These are phyloP conservation scores for Brotula barbata DNA, from an alignment of 2,797 vertebrate genomes.

Conservation along the genomic window DNA sequence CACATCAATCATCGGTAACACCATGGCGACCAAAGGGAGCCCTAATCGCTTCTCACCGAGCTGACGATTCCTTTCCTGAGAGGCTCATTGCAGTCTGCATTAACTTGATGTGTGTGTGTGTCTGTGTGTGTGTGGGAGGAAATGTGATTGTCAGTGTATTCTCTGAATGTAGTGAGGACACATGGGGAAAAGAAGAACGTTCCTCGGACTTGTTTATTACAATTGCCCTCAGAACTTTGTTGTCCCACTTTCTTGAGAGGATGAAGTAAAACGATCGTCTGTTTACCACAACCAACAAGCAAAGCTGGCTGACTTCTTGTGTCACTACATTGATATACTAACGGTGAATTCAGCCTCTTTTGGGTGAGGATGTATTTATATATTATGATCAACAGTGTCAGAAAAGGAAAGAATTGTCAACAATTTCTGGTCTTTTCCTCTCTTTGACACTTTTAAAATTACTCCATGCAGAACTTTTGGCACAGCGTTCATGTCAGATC, in stretches of 20 bases:
- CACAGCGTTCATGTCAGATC: too few relatives aligned
- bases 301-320: neutral
- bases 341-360: too few relatives aligned
- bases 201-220: conserved; percentile 61
- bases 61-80: conserved; percentile 69
- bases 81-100: conserved; percentile 62
- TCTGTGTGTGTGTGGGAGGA: conserved; percentile 42
- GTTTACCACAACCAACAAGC: neutral
- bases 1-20: conserved; percentile 81
- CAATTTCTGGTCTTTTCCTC: neutral
- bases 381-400: too few relatives aligned
- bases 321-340: too few relatives aligned
- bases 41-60: conserved; percentile 69
- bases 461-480: neutral
- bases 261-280: conserved; percentile 26
- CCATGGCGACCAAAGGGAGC: conserved; percentile 71
- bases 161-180: conserved; percentile 30
- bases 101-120: conserved; percentile 54
- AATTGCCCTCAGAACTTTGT: conserved; percentile 49
- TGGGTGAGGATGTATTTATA: too few relatives aligned
- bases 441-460: neutral
- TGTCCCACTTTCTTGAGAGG: conserved; percentile 33
- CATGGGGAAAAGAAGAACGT: conserved; percentile 40
- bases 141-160: conserved; percentile 58
- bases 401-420: too few relatives aligned